Conservation (phyloP, 64 coral and sea anemone genomes). For the Porites lutea region DNA sequence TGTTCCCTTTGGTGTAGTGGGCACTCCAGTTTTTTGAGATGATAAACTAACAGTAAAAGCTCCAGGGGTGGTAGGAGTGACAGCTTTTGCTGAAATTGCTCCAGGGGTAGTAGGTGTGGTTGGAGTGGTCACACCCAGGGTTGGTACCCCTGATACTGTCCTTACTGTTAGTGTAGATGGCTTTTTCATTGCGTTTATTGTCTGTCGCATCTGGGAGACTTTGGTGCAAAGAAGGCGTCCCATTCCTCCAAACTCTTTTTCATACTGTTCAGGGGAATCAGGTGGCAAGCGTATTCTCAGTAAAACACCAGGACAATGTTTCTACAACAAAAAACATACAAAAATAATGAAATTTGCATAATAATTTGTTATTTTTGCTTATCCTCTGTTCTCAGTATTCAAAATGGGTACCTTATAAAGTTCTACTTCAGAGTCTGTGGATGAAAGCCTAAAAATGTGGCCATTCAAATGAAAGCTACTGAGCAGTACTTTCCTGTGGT, state of each 20-base stretch:
- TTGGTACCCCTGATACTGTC: slow-evolving; percentile 33
- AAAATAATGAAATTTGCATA: neutral
- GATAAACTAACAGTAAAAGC: slow-evolving; percentile 25
- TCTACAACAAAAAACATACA: slow-evolving; percentile 53
- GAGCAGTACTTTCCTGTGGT: too few species aligned
- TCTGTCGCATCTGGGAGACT: slow-evolving; percentile 89
- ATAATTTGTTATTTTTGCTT: too few species aligned
- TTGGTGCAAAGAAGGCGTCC: slow-evolving; percentile 81
- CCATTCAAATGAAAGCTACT: too few species aligned
- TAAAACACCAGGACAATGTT: slow-evolving; percentile 93
- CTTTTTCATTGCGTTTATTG: slow-evolving; percentile 80
- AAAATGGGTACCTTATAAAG: too few species aligned
- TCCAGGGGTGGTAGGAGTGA: slow-evolving; percentile 33
- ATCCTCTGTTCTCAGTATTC: neutral
- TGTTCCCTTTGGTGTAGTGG: slow-evolving; percentile 35
- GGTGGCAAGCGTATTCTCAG: slow-evolving; percentile 78
- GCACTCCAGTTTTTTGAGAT: slow-evolving; percentile 36
- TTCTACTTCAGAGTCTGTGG: too few species aligned
- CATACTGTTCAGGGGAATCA: slow-evolving; percentile 82
- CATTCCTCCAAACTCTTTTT: slow-evolving; percentile 85
- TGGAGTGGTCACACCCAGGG: slow-evolving; percentile 46
- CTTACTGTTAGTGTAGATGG: slow-evolving; percentile 70
- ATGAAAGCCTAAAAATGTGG: too few species aligned
- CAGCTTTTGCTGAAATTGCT: slow-evolving; percentile 43
- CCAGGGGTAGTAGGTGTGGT: slow-evolving; percentile 91